phyloP scores from a whole-genome alignment of 1,140 invertebrate species.

The Andricus grossulariae region DNA sequence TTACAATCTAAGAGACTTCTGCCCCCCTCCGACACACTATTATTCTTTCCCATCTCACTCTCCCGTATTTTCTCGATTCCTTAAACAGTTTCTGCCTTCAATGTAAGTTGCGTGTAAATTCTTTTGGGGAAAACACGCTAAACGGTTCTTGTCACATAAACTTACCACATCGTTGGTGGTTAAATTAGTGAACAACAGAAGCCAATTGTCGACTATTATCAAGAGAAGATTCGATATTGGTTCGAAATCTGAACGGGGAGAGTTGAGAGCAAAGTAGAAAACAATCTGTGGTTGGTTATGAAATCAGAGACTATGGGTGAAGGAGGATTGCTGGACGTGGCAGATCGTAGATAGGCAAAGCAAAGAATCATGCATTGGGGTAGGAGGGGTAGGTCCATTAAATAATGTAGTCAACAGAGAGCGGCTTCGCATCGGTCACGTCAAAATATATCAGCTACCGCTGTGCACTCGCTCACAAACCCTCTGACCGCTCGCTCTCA shows the following conservation, averaged over 20 bases:
- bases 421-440: slow-evolving; percentile 64
- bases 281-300: slow-evolving; percentile 55
- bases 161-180: too few relatives aligned
- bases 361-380: slow-evolving; percentile 38
- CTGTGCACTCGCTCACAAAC: slow-evolving; percentile 73
- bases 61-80: too few relatives aligned
- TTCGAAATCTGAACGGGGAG: not conserved
- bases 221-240: slow-evolving; percentile 32
- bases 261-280: slow-evolving; percentile 37
- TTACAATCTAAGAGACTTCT: too few relatives aligned
- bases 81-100: too few relatives aligned
- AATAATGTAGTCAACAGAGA: slow-evolving; percentile 71
- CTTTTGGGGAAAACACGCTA: too few relatives aligned
- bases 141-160: too few relatives aligned
- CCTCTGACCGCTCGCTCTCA: slow-evolving; percentile 58
- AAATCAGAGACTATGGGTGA: slow-evolving; percentile 50
- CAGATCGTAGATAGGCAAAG: slow-evolving; percentile 39
- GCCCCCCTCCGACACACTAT: too few relatives aligned
- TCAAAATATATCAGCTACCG: slow-evolving; percentile 76
- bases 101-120: too few relatives aligned
- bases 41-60: too few relatives aligned
- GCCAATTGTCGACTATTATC: not conserved
- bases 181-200: not conserved
- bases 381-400: slow-evolving; percentile 65
- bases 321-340: slow-evolving; percentile 1